A percentile compares a stretch with the other conserved stretches of the same genome.
These are phyloP conservation scores for Erynnis tages DNA, from an alignment of 2,888 invertebrate genomes.

Conservation along the genomic window DNA sequence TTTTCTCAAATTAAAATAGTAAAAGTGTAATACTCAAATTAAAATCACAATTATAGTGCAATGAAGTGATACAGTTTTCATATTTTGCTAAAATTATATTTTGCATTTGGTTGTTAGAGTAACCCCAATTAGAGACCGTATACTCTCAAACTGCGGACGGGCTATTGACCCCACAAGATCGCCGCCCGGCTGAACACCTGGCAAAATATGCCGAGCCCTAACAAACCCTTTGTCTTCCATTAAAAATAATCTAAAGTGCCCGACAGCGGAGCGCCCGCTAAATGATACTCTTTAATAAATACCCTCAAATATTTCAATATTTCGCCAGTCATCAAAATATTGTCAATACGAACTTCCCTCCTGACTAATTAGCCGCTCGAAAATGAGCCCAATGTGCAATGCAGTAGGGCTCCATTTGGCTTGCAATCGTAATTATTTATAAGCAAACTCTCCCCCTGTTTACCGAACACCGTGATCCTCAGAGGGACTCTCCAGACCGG, in stretches of 20 bases:
- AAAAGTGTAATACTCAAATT: too few relatives aligned
- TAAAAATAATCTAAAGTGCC: slow-evolving; percentile 1
- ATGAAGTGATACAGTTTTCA: too few relatives aligned
- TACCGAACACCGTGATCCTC: slow-evolving; percentile 48
- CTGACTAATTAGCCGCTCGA: slow-evolving; percentile 30
- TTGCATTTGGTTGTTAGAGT: too few relatives aligned
- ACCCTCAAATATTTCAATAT: slow-evolving; percentile 42
- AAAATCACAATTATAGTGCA: too few relatives aligned
- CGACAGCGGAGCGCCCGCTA: not conserved
- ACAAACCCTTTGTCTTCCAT: slow-evolving; percentile 2
- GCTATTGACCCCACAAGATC: too few relatives aligned
- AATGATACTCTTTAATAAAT: slow-evolving; percentile 23
- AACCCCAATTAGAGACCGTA: too few relatives aligned
- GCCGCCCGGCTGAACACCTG: too few relatives aligned
- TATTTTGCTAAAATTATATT: too few relatives aligned
- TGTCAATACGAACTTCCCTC: slow-evolving; percentile 51
- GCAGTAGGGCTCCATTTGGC: slow-evolving; percentile 36
- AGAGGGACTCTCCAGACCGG: slow-evolving; percentile 37
- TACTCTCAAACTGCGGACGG: too few relatives aligned
- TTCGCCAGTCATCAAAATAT: slow-evolving; percentile 64
- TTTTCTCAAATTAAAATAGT: too few relatives aligned
- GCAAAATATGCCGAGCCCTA: too few relatives aligned
- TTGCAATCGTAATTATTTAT: slow-evolving; percentile 35
- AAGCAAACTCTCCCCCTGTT: slow-evolving; percentile 52
- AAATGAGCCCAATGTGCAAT: slow-evolving; percentile 31